A percentile compares a stretch with the other conserved stretches of the same genome.
Evolutionary conservation across 1,140 invertebrate species (phyloP).

Genomic region (Stegodyphus dumicola): DNA sequence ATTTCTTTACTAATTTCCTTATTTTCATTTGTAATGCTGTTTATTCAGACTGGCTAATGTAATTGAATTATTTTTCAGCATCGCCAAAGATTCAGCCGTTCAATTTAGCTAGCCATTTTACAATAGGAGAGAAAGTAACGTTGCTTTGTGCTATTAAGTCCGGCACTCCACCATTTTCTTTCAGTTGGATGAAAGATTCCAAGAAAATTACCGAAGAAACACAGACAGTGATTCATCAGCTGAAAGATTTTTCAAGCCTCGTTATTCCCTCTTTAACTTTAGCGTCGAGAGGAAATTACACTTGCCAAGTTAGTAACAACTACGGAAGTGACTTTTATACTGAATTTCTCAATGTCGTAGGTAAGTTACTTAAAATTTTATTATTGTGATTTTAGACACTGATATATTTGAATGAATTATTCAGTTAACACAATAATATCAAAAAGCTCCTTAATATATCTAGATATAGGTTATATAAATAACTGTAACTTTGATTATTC

Average conservation of each 20-base stretch:
- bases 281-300: conserved; percentile 64
- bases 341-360: conserved; percentile 37
- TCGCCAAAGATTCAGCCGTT: conserved; percentile 46
- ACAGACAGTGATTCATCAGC: neutral
- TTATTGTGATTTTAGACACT: no score
- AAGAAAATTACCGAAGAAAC: conserved; percentile 2
- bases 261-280: conserved; percentile 7
- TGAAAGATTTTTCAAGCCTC: conserved; percentile 39
- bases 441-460: no score
- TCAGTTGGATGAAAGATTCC: conserved; percentile 68
- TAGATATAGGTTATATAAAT: no score
- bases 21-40: no score
- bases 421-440: no score
- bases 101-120: conserved; percentile 32
- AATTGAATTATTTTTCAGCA: conserved; percentile 13
- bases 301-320: conserved; percentile 75
- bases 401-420: no score
- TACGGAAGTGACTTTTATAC: conserved; percentile 65
- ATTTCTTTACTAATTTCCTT: neutral
- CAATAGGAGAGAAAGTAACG: conserved; percentile 29
- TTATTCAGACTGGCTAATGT: neutral
- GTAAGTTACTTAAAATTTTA: no score
- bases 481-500: no score
- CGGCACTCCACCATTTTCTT: conserved; percentile 25
- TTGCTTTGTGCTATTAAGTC: conserved; percentile 23